A percentile compares a stretch with the other conserved stretches of the same genome.
phyloP scores from a whole-genome alignment of 2,113 vertebrate genomes.

The Lanius ludovicianus region DNA sequence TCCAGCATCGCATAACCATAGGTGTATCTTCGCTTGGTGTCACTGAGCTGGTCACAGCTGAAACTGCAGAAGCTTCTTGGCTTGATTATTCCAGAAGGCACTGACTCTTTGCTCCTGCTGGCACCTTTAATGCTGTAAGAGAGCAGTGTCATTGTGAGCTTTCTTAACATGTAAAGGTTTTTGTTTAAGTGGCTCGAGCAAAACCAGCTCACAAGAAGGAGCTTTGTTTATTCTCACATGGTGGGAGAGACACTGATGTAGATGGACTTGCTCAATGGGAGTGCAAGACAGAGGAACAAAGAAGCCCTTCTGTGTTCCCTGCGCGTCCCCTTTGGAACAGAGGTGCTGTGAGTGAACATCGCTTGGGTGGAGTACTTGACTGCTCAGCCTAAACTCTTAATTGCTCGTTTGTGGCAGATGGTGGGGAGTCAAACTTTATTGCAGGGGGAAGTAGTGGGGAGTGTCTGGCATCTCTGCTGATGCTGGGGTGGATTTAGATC shows the following conservation, averaged over 20 bases:
- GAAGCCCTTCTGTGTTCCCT: not conserved
- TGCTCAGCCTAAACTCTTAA: not conserved
- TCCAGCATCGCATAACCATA: constrained; percentile 21
- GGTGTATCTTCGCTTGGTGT: not conserved
- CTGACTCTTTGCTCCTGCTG: constrained; percentile 74
- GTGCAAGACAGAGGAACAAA: not conserved
- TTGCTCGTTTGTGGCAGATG: not conserved
- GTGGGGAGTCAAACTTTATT: not conserved
- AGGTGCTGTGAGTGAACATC: not conserved
- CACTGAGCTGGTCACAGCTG: constrained; percentile 63
- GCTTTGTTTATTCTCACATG: not conserved
- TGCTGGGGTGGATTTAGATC: not conserved
- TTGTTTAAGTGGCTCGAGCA: not conserved
- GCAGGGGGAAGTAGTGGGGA: not conserved
- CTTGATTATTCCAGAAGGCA: constrained; percentile 42
- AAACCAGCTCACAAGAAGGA: not conserved
- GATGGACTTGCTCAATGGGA: not conserved
- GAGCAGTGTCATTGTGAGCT: not conserved
- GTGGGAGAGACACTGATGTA: not conserved
- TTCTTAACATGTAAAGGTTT: rapidly evolving
- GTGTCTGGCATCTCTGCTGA: not conserved
- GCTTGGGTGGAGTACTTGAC: not conserved
- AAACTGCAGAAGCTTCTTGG: constrained; percentile 56
- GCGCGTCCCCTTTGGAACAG: not conserved
- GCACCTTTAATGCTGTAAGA: constrained; percentile 62